These are phyloP conservation scores for Julus scandinavius DNA, from an alignment of 2,888 invertebrate species.

Conservation along the genomic window DNA sequence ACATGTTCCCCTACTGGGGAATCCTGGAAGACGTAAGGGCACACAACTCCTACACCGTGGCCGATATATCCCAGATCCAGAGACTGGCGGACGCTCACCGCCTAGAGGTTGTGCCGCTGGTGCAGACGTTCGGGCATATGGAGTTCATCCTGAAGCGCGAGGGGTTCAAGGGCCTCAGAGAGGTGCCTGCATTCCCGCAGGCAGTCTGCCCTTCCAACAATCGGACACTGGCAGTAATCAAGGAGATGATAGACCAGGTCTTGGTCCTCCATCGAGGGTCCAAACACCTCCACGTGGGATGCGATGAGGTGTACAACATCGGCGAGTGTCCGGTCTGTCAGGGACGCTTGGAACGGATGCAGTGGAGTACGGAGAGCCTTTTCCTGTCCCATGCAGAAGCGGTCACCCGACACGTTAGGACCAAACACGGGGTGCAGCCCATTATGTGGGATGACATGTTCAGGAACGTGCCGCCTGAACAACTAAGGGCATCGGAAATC, in stretches of 20 bases:
- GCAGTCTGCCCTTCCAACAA: constrained; percentile 78
- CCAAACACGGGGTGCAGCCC: constrained; percentile 68
- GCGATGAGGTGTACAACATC: constrained; percentile 77
- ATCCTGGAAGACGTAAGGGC: constrained; percentile 72
- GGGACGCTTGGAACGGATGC: constrained; percentile 63
- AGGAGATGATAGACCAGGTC: constrained; percentile 79
- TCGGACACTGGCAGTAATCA: constrained; percentile 71
- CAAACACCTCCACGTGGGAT: constrained; percentile 80
- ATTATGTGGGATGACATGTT: constrained; percentile 89
- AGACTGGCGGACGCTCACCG: constrained; percentile 72
- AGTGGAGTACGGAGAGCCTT: constrained; percentile 70
- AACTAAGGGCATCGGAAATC: constrained; percentile 67
- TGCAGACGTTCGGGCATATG: constrained; percentile 89
- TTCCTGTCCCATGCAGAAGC: constrained; percentile 74
- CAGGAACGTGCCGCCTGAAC: constrained; percentile 69
- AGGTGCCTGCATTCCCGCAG: constrained; percentile 71
- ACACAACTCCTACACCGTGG: constrained; percentile 74
- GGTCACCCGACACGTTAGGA: constrained; percentile 68
- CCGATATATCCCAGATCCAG: constrained; percentile 76
- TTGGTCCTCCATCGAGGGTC: constrained; percentile 74
- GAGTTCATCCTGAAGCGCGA: constrained; percentile 81
- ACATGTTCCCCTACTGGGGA: constrained; percentile 84
- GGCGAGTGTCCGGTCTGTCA: constrained; percentile 71
- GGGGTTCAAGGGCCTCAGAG: constrained; percentile 75
- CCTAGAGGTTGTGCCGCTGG: constrained; percentile 79